Evolutionary conservation across 2,113 vertebrate species (phyloP).

Genomic region (Sclerurus mexicanus): DNA sequence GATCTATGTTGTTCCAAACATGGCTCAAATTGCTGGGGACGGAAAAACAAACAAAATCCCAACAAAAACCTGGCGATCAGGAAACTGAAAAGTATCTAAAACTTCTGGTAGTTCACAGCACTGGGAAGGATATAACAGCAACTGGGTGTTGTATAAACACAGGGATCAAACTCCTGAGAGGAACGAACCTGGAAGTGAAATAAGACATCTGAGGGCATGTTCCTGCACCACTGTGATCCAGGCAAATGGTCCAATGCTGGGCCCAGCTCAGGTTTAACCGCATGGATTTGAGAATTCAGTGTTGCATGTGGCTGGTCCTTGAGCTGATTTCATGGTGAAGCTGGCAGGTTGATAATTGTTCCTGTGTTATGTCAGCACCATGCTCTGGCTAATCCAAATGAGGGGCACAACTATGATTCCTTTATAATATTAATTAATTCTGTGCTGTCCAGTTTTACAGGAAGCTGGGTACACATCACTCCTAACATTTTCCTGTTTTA

Average conservation of each 20-base stretch:
- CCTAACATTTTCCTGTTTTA: conserved; percentile 18
- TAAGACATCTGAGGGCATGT: neutral
- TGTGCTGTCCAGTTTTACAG: neutral
- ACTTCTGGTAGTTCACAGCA: neutral
- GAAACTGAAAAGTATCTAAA: neutral
- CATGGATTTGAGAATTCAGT: neutral
- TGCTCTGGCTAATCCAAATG: neutral
- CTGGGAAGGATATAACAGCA: neutral
- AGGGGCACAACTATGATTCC: neutral
- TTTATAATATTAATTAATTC: neutral
- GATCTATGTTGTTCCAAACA: neutral
- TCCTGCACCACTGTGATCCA: neutral
- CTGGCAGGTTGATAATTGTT: neutral
- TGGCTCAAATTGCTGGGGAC: neutral
- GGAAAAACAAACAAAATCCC: neutral
- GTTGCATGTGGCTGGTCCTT: neutral
- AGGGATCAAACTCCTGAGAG: neutral
- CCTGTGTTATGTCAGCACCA: neutral
- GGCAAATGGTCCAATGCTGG: neutral
- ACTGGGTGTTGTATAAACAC: neutral
- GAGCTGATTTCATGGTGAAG: neutral
- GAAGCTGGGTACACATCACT: neutral
- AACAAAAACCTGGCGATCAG: neutral
- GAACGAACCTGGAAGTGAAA: neutral
- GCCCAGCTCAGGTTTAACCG: neutral